Conservation (phyloP, 2,888 invertebrate species). For the Nomada flava region DNA sequence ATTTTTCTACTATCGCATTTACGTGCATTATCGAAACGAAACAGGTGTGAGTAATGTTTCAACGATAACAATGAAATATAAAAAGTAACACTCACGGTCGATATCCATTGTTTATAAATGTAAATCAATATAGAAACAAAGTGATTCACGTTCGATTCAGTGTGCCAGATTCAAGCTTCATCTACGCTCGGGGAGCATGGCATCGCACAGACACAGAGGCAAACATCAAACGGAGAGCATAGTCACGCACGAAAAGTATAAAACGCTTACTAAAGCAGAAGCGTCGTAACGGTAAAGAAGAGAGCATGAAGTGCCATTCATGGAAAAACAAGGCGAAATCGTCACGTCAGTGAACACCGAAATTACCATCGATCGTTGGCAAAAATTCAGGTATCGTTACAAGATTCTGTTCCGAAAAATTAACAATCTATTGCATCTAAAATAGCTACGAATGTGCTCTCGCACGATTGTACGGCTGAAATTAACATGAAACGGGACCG, state of each 20-base stretch:
- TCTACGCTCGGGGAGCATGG: constrained; percentile 1
- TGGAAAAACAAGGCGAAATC: constrained; percentile 28
- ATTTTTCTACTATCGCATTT: background rate
- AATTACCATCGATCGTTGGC: constrained; percentile 27
- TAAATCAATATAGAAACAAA: constrained; percentile 7
- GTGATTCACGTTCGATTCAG: constrained; percentile 1
- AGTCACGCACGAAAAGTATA: constrained; percentile 29
- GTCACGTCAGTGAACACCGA: constrained; percentile 13
- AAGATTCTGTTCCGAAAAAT: background rate
- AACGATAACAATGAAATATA: background rate
- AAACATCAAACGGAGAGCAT: constrained; percentile 2
- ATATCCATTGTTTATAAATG: constrained; percentile 40
- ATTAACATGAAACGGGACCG: constrained; percentile 23
- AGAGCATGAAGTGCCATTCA: constrained; percentile 31
- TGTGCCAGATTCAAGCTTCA: background rate
- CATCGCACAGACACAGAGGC: constrained; percentile 12
- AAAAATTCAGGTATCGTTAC: constrained; percentile 18
- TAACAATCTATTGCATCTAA: background rate
- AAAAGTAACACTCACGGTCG: constrained; percentile 38
- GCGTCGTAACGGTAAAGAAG: constrained; percentile 48
- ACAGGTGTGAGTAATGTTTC: background rate
- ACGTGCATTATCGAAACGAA: background rate
- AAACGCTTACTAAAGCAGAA: constrained; percentile 17
- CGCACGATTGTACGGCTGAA: background rate
- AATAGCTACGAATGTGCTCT: background rate